Base-by-base conservation (phyloP, 2,113 vertebrate genomes). In the Aegotheles bennettii region DNA sequence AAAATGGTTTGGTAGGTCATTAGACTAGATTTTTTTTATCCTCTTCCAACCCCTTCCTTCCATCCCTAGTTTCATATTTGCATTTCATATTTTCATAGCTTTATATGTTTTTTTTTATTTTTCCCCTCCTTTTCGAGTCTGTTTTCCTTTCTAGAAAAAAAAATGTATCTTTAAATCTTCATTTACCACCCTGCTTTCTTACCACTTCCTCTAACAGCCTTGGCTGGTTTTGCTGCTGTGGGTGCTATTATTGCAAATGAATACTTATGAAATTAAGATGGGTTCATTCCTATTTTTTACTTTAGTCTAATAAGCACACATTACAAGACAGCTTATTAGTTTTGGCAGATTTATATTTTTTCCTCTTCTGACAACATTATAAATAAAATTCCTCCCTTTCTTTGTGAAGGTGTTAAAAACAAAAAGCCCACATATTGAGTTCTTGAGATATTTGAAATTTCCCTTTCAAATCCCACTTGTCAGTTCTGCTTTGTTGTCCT, bases 51-150 rank as follows among this genome's bases (percentile, higher is more conserved):
- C 1, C 3, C 9, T 7, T 78, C 2, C 19, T 86, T 15, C n/a
- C 13, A 5, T 61, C 17, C 4, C 6, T 21, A 36, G 11, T 63
- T 12, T 43, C 20, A 36, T 45, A 47, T 65, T 78, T 81, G 3
- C 40, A 68, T 89, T 84, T 63, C 0, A 28, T 38, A 57, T 86
- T 65, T 93, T 64, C 60, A 26, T 68, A 12, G 1, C 6, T 68
- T 82, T 59, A 2, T 25, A 20, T 56, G 0, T 56, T 75, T 8
- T 40, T 89, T 59, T 65, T 28, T 50, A 43, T 83, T 53, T 19
- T 4, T 10, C 5, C 2, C 69, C 2, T n/a, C 2, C 2, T 28
- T 78, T 84, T 19, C 3, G 8, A 70, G 2, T 17, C 25, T 53
- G 0, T 29, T 70, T 84, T 31, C 9, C 10, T 47, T 81, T 75